phyloP scores from a whole-genome alignment of 2,888 invertebrate species.

The Phyllotreta striolata region DNA sequence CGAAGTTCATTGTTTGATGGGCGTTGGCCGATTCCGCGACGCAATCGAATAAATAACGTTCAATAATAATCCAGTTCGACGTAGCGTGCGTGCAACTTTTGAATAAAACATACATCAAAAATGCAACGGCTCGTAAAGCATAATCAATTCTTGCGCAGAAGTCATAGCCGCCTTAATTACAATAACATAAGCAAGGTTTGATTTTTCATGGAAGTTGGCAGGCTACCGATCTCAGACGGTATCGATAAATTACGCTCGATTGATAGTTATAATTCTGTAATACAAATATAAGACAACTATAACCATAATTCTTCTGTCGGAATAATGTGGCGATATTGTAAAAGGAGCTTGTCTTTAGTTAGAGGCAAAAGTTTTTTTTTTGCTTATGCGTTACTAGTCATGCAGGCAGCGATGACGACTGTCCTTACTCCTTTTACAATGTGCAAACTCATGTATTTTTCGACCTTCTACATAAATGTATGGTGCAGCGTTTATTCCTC shows the following conservation, averaged over 20 bases:
- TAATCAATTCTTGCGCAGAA: constrained; percentile 35
- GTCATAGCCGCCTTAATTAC: constrained; percentile 41
- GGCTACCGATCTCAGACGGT: constrained; percentile 40
- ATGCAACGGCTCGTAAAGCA: constrained; percentile 35
- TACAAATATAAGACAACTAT: constrained; percentile 42
- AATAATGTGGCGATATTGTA: constrained; percentile 17
- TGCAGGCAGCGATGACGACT: background rate
- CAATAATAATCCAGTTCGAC: constrained; percentile 13
- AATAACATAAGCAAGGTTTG: constrained; percentile 39
- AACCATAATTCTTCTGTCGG: constrained; percentile 37
- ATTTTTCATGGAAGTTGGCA: constrained; percentile 37
- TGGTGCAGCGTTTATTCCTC: too few species aligned
- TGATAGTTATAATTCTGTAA: constrained; percentile 40
- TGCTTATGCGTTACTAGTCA: background rate
- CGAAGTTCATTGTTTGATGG: constrained; percentile 14
- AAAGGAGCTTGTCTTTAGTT: constrained; percentile 7
- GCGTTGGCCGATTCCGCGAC: constrained; percentile 15
- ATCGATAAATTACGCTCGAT: constrained; percentile 40
- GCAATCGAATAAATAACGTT: constrained; percentile 17
- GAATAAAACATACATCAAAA: constrained; percentile 42
- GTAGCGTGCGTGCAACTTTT: constrained; percentile 25
- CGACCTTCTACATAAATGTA: too few species aligned
- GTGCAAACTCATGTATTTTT: too few species aligned
- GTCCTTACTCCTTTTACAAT: too few species aligned
- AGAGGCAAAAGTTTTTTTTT: constrained; percentile 2